Percentiles rank a stretch among this genome's conserved stretches.
Evolutionary conservation across 2,113 vertebrate species (phyloP).

Genomic region (Lota lota): DNA sequence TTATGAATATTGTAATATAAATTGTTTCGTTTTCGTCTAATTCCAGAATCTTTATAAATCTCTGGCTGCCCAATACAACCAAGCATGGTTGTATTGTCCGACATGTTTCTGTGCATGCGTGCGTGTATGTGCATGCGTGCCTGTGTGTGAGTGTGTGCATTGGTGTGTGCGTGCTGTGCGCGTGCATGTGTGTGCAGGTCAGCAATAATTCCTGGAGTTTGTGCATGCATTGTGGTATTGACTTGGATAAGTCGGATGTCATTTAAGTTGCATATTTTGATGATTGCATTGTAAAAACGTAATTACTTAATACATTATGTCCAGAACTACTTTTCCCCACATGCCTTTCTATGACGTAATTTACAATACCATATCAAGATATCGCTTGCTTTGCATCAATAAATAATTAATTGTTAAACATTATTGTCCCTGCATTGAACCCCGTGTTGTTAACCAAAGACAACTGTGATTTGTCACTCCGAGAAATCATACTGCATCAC

Average conservation of each 20-base stretch:
- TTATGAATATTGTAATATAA: too few species aligned
- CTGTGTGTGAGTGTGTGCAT: slow-evolving; percentile 10
- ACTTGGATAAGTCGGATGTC: neutral
- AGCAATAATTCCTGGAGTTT: neutral
- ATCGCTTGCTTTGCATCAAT: too few species aligned
- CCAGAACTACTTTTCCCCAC: too few species aligned
- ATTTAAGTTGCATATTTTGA: neutral
- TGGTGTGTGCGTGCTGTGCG: neutral
- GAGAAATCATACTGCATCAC: too few species aligned
- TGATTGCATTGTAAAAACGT: too few species aligned
- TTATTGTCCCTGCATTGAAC: too few species aligned
- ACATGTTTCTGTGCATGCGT: slow-evolving; percentile 26
- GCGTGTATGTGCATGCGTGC: slow-evolving; percentile 12
- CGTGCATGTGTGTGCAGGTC: slow-evolving; percentile 16
- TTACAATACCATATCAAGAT: too few species aligned
- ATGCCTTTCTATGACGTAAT: too few species aligned
- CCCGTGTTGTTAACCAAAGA: too few species aligned
- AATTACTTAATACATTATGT: too few species aligned
- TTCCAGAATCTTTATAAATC: slow-evolving; percentile 18
- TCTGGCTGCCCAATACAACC: neutral
- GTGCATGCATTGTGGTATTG: neutral
- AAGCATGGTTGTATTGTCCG: neutral
- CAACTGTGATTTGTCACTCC: too few species aligned
- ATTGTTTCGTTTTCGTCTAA: neutral
- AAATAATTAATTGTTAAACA: too few species aligned